Conservation (phyloP, 2,888 invertebrate genomes). For the Dryocosmus kuriphilus region DNA sequence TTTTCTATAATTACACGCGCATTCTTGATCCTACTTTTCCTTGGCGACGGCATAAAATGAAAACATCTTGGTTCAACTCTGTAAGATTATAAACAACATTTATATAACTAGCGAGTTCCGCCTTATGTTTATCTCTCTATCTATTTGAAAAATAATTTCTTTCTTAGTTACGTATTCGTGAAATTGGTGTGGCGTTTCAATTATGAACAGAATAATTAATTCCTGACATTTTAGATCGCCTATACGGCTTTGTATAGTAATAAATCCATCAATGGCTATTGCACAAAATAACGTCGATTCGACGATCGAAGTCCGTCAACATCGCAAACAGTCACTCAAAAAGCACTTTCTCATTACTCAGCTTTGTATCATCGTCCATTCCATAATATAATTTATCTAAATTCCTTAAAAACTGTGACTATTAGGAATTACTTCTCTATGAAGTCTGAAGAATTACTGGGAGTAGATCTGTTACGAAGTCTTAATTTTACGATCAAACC, state of each 20-base stretch:
- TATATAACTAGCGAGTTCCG: constrained; percentile 38
- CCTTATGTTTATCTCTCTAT: constrained; percentile 37
- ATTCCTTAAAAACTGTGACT: constrained; percentile 37
- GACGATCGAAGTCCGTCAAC: not conserved
- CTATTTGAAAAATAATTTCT: constrained; percentile 39
- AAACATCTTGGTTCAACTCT: constrained; percentile 34
- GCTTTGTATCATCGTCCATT: constrained; percentile 23
- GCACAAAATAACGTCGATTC: constrained; percentile 27
- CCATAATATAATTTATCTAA: constrained; percentile 33
- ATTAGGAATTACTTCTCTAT: constrained; percentile 37
- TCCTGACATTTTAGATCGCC: constrained; percentile 5
- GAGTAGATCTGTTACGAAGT: constrained; percentile 11
- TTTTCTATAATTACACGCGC: constrained; percentile 30
- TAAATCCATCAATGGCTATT: constrained; percentile 29
- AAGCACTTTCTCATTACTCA: constrained; percentile 29
- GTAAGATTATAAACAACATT: constrained; percentile 39
- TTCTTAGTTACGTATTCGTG: constrained; percentile 39
- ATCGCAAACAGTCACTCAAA: constrained; percentile 8
- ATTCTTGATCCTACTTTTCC: constrained; percentile 36
- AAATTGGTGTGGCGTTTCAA: constrained; percentile 34
- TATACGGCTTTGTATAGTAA: constrained; percentile 9
- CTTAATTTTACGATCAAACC: not conserved
- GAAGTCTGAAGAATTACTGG: constrained; percentile 21
- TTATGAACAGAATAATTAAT: constrained; percentile 31
- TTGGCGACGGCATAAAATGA: constrained; percentile 34